Conservation (phyloP, 2,113 vertebrate species). For the Sphyrna mokarran region DNA sequence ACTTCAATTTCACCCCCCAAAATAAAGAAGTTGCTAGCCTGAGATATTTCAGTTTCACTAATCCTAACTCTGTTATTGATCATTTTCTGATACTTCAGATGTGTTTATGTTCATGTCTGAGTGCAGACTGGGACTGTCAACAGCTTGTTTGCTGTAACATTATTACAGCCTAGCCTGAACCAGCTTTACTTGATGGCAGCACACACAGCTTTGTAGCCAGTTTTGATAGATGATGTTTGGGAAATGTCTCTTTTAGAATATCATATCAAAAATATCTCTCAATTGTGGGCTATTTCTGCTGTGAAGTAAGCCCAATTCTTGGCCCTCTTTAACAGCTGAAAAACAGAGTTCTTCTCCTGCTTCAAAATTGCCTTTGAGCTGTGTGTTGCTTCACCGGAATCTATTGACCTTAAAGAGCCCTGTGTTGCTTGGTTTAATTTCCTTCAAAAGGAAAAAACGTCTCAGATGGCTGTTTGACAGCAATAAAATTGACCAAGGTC, state of each 20-base stretch:
- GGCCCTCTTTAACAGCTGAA: background rate
- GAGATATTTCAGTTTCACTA: background rate
- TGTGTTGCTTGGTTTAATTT: slow-evolving; percentile 46
- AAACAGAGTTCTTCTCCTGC: background rate
- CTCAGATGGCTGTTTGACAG: slow-evolving; percentile 42
- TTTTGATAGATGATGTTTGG: background rate
- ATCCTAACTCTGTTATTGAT: background rate
- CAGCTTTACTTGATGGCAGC: background rate
- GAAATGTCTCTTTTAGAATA: background rate
- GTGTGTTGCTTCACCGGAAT: slow-evolving; percentile 45
- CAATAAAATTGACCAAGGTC: slow-evolving; percentile 42
- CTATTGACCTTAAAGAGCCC: slow-evolving; percentile 41
- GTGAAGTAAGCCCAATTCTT: background rate
- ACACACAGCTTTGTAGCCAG: background rate
- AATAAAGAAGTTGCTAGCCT: background rate
- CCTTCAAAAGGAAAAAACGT: slow-evolving; percentile 48
- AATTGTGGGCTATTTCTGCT: background rate
- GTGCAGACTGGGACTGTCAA: background rate
- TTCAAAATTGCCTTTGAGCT: slow-evolving; percentile 42
- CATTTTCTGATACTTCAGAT: background rate
- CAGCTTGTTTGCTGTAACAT: background rate
- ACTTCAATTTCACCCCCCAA: background rate
- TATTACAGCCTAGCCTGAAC: background rate
- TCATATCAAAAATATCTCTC: background rate
- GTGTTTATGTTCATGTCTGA: background rate